Evolutionary conservation across 2,797 vertebrate genomes (phyloP), one percentile per base, ranked within the genome.

Genomic region (Alectoris magna): DNA sequence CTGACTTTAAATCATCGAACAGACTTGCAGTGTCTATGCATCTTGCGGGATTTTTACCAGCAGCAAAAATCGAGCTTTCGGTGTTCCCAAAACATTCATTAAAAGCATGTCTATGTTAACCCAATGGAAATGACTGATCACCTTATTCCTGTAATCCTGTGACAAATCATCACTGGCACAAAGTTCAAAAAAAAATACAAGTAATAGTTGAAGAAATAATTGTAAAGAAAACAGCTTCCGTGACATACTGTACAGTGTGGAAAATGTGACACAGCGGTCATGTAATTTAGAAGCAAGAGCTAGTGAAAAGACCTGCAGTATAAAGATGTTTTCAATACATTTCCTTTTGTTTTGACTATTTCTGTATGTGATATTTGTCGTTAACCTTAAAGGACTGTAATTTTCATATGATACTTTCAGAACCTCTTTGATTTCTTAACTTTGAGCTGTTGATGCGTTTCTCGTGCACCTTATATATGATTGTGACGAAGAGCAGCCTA

Each of bases 1-100:
- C 93, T 95, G 87, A 80, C 71, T 79, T 94, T 95, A 95, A 96
- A 94, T 93, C 87, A 92, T 71, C 1, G 11, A 96, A 96, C 96
- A 96, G 94, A 51, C 89, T 90, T 95, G 82, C 90, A 93, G 89
- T 96, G 95, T 96, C 91, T 90, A n/a, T 71, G 66, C 29, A 74
- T 73, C 87, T 87, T 94, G 75, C 44, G 85, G 58, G 80, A 88
- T 75, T 93, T 96, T 84, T 91, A 87, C 71, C 74, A 90, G 85
- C 68, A 84, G 71, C 39, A 95, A 91, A 94, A 94, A 68, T 55
- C 22, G 48, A 94, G 58, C 64, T 93, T 90, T 82, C 0, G 9
- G n/a, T 71, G 58, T 87, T 93, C 83, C 83, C 38, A 88, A 84
- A 91, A 58, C 34, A 46, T 84, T 86, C 53, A 34, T 1, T 96